A percentile compares a stretch with the other conserved stretches of the same genome.
Evolutionary conservation across 2,113 vertebrate genomes (phyloP).

Genomic region (Gavialis gangeticus): DNA sequence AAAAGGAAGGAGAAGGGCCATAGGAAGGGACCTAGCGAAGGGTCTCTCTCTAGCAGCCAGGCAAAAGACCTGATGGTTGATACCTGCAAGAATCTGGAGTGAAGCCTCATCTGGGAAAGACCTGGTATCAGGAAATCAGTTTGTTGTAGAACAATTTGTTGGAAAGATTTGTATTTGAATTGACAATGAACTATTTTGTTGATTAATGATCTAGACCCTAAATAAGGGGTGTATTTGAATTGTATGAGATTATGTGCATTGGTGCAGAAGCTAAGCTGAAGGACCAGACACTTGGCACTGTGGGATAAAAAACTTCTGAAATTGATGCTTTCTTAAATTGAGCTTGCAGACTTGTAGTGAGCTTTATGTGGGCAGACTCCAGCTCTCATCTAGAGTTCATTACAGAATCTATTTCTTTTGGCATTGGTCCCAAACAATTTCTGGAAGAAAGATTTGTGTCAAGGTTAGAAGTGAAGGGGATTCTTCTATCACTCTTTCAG

Average conservation of each 20-base stretch:
- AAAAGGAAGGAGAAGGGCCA: no score
- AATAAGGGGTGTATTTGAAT: neutral
- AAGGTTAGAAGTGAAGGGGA: neutral
- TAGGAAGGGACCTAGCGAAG: neutral
- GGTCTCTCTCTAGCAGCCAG: rapidly evolving
- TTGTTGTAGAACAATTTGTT: neutral
- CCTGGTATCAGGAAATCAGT: neutral
- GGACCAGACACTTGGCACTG: neutral
- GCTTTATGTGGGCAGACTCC: neutral
- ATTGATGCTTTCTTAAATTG: neutral
- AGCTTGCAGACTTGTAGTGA: rapidly evolving
- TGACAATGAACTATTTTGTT: neutral
- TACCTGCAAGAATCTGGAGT: no score
- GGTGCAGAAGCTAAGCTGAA: neutral
- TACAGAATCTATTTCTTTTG: neutral
- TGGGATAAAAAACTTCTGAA: neutral
- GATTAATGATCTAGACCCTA: neutral
- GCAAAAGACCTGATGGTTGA: neutral
- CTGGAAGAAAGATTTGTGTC: neutral
- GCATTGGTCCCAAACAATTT: neutral
- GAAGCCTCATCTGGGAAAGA: neutral
- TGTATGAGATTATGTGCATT: rapidly evolving
- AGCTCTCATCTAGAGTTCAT: neutral
- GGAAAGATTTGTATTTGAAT: neutral
- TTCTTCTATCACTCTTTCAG: neutral